Evolutionary conservation across 1,140 invertebrate species (phyloP), one percentile per base, ranked within the genome.

Genomic region (Euwallacea fornicatus): DNA sequence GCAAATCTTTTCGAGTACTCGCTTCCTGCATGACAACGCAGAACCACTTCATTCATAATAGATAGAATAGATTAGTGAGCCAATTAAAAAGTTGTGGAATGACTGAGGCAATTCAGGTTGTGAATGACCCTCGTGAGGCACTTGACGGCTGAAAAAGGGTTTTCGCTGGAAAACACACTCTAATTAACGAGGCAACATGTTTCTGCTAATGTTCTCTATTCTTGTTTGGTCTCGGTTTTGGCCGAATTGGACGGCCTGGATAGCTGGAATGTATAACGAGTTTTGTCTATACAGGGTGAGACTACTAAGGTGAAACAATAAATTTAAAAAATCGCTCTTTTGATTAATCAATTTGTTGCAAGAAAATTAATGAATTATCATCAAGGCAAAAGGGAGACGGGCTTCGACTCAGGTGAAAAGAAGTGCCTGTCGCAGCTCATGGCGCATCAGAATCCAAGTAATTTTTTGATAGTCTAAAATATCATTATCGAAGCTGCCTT

Each of bases 121-220:
- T 55, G 67, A 62, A 69, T 62, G 67, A 50, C 67, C 47, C 67
- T 69, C 58, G 13, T 50, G 59, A 46, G 67, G 59, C 59, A 53
- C 67, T 69, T 55, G 44, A 61, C 43, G 21, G 56, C 66, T 68
- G 66, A 69, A 69, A 69, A 69, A 62, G 67, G 67, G 59, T 44
- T 62, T 69, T 69, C 47, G 46, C 43, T 46, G 67, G 67, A 62
- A 69, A 69, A 69, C 59, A 69, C 56, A 62, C 58, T 58, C 67
- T 69, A 69, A 69, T 69, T 69, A 69, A 69, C 67, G 58, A 54
- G 67, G 67, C 59, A 69, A 69, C 67, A 69, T 69, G 67, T 69
- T 69, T 69, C 55, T 50, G 66, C 66, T 68, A 68, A 68, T 47
- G 66, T 68, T 66, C 42, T 13, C 47, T 46, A 58, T 55, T 42